A percentile compares a stretch with the other conserved stretches of the same genome.
Evolutionary conservation across 2,113 vertebrate genomes (phyloP).

Genomic region (Seriola dumerili): DNA sequence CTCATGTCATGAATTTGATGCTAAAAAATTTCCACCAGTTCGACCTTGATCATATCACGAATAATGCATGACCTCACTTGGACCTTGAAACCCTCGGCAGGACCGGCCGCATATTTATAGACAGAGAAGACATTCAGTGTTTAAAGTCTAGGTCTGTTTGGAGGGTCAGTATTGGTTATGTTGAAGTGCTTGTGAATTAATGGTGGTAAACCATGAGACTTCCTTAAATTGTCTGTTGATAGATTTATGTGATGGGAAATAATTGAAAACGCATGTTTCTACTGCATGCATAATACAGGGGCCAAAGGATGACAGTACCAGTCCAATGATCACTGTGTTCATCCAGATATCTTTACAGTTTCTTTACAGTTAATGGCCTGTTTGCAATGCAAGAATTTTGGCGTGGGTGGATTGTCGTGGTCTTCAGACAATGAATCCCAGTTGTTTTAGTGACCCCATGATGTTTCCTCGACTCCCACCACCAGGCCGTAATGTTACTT

Average conservation of each 20-base stretch:
- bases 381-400: conserved; percentile 15
- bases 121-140: not conserved
- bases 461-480: conserved; percentile 1
- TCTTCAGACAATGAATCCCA: conserved; percentile 33
- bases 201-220: not conserved
- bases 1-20: not conserved
- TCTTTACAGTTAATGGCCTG: conserved; percentile 1
- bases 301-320: not conserved
- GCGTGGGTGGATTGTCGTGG: conserved; percentile 23
- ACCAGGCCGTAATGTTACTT: conserved; percentile 7
- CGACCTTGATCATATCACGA: not conserved
- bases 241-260: not conserved
- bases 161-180: not conserved
- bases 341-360: not conserved
- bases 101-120: not conserved
- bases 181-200: not conserved
- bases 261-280: not conserved
- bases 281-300: not conserved
- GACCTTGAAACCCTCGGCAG: not conserved
- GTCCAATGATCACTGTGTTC: not conserved
- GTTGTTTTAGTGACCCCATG: conserved; percentile 19
- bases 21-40: not conserved
- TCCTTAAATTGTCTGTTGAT: not conserved
- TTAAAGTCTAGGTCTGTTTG: not conserved
- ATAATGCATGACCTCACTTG: not conserved